A percentile compares a stretch with the other conserved stretches of the same genome.
Conservation (phyloP, 2,888 invertebrate species). For the Lamellibrachia satsuma region DNA sequence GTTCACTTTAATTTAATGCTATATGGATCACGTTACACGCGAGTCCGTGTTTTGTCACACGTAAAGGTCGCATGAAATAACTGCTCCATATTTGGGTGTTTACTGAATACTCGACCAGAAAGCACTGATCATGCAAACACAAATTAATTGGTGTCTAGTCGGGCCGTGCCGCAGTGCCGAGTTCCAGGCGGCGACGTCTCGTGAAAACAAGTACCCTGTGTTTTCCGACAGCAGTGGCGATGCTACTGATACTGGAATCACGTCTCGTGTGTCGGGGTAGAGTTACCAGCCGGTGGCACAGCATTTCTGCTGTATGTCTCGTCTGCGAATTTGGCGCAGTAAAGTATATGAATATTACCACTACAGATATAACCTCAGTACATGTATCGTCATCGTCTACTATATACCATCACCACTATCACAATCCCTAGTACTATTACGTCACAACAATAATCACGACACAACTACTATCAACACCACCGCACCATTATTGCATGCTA, state of each 20-base stretch:
- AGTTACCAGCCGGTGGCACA: background rate
- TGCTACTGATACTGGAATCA: background rate
- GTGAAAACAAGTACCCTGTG: background rate
- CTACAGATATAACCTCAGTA: too few species aligned
- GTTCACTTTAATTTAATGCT: background rate
- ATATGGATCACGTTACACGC: background rate
- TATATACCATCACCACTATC: too few species aligned
- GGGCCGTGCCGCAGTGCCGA: background rate
- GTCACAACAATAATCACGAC: too few species aligned
- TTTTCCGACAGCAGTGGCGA: background rate
- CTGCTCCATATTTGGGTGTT: background rate
- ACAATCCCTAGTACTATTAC: too few species aligned
- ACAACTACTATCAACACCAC: too few species aligned
- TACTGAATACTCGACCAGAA: background rate
- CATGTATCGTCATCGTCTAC: too few species aligned
- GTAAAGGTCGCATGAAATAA: background rate
- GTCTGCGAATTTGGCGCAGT: background rate
- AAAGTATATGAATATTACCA: too few species aligned
- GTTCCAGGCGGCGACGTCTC: background rate
- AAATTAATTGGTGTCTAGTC: background rate
- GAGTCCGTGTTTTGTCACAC: background rate
- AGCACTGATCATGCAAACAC: background rate
- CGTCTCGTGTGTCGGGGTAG: background rate
- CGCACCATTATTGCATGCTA: too few species aligned
- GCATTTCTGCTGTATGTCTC: background rate